phyloP scores from a whole-genome alignment of 2,113 vertebrate species.

The Datnioides undecimradiatus region DNA sequence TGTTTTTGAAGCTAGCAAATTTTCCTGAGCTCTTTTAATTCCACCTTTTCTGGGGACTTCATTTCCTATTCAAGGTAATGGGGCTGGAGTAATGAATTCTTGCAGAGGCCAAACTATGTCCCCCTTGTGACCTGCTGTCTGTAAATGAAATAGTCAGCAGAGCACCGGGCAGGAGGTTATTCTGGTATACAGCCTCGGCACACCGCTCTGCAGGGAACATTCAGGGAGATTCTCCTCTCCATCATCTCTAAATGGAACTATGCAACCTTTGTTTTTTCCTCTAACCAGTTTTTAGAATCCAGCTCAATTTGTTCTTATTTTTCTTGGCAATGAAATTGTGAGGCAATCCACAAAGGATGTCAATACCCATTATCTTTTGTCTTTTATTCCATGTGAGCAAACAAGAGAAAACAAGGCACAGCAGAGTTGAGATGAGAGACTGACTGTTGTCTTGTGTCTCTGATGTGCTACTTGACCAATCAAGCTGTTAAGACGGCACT shows the following conservation, averaged over 20 bases:
- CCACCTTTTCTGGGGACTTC: constrained; percentile 66
- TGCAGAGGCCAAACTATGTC: constrained; percentile 70
- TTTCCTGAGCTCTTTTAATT: constrained; percentile 66
- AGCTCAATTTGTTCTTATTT: constrained; percentile 64
- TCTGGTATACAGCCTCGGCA: constrained; percentile 46
- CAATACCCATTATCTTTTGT: constrained; percentile 66
- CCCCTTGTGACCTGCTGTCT: constrained; percentile 75
- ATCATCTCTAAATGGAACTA: constrained; percentile 60
- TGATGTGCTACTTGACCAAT: constrained; percentile 66
- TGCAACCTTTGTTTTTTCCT: constrained; percentile 41
- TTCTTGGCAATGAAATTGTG: constrained; percentile 60
- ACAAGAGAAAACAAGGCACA: constrained; percentile 47
- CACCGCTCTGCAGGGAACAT: constrained; percentile 58
- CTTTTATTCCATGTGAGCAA: constrained; percentile 55
- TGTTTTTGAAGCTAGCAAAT: constrained; percentile 65
- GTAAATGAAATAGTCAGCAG: constrained; percentile 81
- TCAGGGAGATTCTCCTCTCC: constrained; percentile 55
- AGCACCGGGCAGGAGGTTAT: constrained; percentile 68
- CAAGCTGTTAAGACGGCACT: constrained; percentile 54
- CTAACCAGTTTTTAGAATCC: constrained; percentile 39
- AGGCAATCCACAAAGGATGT: constrained; percentile 55
- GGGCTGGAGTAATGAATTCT: constrained; percentile 77
- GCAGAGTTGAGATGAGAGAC: constrained; percentile 35
- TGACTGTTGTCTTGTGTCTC: constrained; percentile 46
- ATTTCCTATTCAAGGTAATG: constrained; percentile 80